Evolutionary conservation across 2,888 invertebrate species (phyloP), one percentile per base, ranked within the genome.

Genomic region (Drosophila rubida): DNA sequence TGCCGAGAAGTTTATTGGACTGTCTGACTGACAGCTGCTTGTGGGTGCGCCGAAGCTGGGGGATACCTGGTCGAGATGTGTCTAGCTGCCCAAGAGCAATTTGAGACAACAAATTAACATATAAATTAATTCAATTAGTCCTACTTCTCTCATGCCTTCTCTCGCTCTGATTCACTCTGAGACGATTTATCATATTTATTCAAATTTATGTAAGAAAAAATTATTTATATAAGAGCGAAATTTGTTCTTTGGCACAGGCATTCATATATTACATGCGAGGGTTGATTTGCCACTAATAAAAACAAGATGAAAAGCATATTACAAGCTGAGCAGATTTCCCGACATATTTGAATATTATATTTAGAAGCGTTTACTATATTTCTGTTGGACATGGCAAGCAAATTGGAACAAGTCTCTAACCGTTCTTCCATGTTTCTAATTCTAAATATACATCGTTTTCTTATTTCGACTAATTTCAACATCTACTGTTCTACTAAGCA

Each of bases 51-150:
- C 9, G 13, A 14, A 23, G 9, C 22, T 30, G 14, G 14, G 41
- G 13, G 44, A 9, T 8, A 46, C 61, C 60, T 68, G 39, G 23
- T 4, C 23, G 22, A 11, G 46, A 45, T 25, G 23, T 22, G 22
- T 13, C 19, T 19, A 45, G 25, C 14, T 32, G 22, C 50, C 45
- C 32, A 25, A 41, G 0, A 51, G 27, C 48, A 53, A 65, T 42
- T 51, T 55, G 59, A 30, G 19, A 14, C 16, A 23, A 48, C 3
- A 37, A 78, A 80, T 80, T 77, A 64, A 16, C 80, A 74, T 74
- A 67, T 39, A 49, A 53, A 68, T 70, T 67, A 77, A 73, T 77
- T 69, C 69, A 77, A 76, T 72, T 75, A 72, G 41, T 65, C 30
- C n/a, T n/a, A 61, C 61, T 70, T 58, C 58, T 44, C 42, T 35